Percentiles rank a stretch among this genome's conserved stretches.
phyloP scores from a whole-genome alignment of 2,888 invertebrate species.

The Pristionchus mayeri region DNA sequence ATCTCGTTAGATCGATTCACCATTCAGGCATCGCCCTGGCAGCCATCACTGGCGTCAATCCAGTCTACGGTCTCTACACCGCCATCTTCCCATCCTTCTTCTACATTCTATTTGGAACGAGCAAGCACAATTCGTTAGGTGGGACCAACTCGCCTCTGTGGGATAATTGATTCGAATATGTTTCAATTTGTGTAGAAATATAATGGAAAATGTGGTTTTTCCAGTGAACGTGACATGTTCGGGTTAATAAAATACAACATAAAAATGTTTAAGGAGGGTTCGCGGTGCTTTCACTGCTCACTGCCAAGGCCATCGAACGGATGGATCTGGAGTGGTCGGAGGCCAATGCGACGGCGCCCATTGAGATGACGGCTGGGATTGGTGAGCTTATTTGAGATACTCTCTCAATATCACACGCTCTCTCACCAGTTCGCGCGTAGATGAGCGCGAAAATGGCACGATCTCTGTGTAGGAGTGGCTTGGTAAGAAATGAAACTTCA shows the following conservation, averaged over 20 bases:
- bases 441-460: too few species aligned
- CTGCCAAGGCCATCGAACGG: conserved; percentile 71
- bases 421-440: too few species aligned
- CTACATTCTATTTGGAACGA: conserved; percentile 75
- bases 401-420: too few species aligned
- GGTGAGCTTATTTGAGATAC: not conserved
- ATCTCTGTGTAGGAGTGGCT: too few species aligned
- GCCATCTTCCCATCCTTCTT: conserved; percentile 75
- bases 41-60: conserved; percentile 73
- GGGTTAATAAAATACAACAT: too few species aligned
- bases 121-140: conserved; percentile 74
- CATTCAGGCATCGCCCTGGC: conserved; percentile 73
- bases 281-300: conserved; percentile 74
- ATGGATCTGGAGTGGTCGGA: conserved; percentile 47
- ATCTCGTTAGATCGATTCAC: too few species aligned
- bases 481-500: too few species aligned
- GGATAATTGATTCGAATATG: too few species aligned
- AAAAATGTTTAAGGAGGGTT: conserved; percentile 66
- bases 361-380: not conserved
- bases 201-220: too few species aligned
- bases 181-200: too few species aligned
- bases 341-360: conserved; percentile 33
- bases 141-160: too few species aligned
- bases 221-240: too few species aligned
- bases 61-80: conserved; percentile 75